These are phyloP conservation scores for Chlorodrepanis virens DNA, from an alignment of 2,113 vertebrate genomes.

Conservation along the genomic window DNA sequence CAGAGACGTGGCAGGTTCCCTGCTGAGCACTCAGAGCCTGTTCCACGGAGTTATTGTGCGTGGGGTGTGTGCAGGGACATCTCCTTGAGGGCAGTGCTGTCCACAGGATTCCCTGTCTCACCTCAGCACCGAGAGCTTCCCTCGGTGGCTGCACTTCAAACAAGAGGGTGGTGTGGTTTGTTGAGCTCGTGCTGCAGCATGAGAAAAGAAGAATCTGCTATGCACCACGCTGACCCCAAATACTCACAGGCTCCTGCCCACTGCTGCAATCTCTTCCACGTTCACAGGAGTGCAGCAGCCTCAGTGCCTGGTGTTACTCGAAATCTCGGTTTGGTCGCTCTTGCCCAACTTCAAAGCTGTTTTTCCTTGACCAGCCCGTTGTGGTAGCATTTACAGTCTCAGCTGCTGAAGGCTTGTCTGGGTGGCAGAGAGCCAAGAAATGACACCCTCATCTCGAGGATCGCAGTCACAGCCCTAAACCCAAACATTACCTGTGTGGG, in stretches of 20 bases:
- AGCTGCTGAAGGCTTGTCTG: neutral
- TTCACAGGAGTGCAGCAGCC: neutral
- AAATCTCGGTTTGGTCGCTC: slow-evolving; percentile 23
- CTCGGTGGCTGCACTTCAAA: neutral
- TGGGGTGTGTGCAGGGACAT: neutral
- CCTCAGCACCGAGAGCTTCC: neutral
- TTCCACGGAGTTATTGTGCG: neutral
- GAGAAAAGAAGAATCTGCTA: neutral
- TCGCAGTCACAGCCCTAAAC: neutral
- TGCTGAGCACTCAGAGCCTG: neutral
- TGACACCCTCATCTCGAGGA: slow-evolving; percentile 8
- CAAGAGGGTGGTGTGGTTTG: neutral
- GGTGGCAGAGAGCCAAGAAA: slow-evolving; percentile 47
- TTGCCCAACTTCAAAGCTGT: slow-evolving; percentile 20
- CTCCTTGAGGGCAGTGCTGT: neutral
- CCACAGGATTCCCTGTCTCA: neutral
- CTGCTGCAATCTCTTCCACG: neutral
- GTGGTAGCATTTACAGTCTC: neutral
- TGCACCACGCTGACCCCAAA: neutral
- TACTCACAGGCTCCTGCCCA: neutral
- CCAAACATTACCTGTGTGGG: neutral
- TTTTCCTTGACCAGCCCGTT: slow-evolving; percentile 1
- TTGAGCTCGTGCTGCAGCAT: neutral
- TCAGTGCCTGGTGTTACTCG: slow-evolving; percentile 4
- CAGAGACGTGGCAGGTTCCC: neutral